Percentiles rank a stretch among this genome's conserved stretches.
phyloP scores from a whole-genome alignment of 2,888 invertebrate species.

The Brachypalpus laphriformis region DNA sequence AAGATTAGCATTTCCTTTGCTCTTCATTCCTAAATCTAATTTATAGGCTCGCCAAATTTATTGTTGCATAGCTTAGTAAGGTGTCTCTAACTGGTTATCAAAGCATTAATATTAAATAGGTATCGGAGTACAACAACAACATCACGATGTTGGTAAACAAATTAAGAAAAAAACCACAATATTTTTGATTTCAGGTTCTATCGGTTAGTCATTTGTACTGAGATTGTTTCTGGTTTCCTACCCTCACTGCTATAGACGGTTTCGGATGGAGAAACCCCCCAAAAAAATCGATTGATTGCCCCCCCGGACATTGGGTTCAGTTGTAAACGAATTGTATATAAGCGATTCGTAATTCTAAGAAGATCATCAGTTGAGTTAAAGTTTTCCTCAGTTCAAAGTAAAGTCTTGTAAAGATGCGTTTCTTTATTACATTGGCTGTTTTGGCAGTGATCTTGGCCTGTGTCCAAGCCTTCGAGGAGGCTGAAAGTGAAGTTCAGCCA shows the following conservation, averaged over 20 bases:
- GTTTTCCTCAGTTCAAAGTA: background rate
- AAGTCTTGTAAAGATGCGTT: conserved; percentile 7
- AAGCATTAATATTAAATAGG: background rate
- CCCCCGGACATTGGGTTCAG: background rate
- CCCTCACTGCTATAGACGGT: background rate
- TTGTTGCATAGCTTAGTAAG: background rate
- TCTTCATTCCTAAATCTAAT: background rate
- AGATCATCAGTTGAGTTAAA: background rate
- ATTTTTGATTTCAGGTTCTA: background rate
- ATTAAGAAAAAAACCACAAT: background rate
- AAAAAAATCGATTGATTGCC: background rate
- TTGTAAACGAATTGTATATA: background rate
- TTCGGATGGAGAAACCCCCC: background rate
- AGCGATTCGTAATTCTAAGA: background rate
- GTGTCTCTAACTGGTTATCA: background rate
- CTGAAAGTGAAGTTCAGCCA: background rate
- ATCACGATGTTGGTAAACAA: background rate
- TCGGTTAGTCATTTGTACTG: background rate
- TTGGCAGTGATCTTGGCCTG: conserved; percentile 16
- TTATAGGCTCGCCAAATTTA: background rate
- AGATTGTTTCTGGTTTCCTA: background rate
- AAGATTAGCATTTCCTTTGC: too few species aligned
- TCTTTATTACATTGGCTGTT: conserved; percentile 1
- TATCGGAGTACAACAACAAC: background rate
- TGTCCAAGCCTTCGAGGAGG: conserved; percentile 8